Evolutionary conservation across 1,140 invertebrate species (phyloP), one percentile per base, ranked within the genome.

Genomic region (Bombus pyrosoma): DNA sequence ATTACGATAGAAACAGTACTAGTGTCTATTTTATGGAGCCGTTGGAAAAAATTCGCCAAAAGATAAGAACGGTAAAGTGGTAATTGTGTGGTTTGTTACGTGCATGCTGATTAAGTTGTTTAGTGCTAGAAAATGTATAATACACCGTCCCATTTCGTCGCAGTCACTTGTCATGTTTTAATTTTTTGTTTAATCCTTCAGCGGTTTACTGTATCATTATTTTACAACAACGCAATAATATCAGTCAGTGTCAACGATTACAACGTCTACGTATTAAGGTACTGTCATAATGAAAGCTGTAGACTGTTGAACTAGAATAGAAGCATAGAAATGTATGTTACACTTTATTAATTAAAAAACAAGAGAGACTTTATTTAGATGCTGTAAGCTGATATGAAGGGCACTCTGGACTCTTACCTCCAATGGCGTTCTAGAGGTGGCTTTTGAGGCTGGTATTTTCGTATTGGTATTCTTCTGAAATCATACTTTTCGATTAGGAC

Each of bases 381-480:
- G 82, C 62, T 75, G 82, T 68, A 59, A 86, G 79, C 77, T 76
- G 41, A 62, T 59, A 53, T 74, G 25, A 22, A 41, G 15, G n/a
- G 18, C 75, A 3, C 39, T 78, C 75, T 41, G 28, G n/a, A 78
- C 59, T 78, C 75, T 78, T 78, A 78, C 75, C 75, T 78, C 75
- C 39, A 78, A 69, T 79, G 85, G 80, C 25, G 87, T 83, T 87
- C 88, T 92, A 39, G 90, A 78, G 62, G 83, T 90, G 62, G 64
- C 71, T 39, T 90, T 90, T 71, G 85, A 77, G 78, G 81, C 90
- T 81, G 89, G 88, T 85, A 76, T 75, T 90, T 92, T 93, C 81
- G 43, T 41, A 68, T 86, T 89, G 62, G 78, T 77, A 86, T 90
- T 94, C 91, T 94, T 93, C 93, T 94, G 92, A 88, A 93, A 92